Evolutionary conservation across 2,888 invertebrate species (phyloP), one percentile per base, ranked within the genome.

Genomic region (Ctenicera cuprea): DNA sequence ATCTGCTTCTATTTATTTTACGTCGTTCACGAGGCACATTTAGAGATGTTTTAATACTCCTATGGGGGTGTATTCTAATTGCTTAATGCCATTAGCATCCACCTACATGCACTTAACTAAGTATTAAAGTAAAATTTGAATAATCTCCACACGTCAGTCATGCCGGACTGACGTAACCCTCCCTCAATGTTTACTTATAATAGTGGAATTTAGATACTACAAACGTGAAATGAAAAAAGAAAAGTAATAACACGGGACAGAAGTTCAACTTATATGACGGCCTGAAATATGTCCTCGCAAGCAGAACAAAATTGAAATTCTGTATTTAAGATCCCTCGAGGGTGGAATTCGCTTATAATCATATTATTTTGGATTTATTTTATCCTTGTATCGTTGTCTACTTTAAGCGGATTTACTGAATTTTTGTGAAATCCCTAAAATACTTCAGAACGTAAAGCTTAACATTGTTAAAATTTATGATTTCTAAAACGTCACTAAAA

Each of bases 321-420:
- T 64, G 45, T 48, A 64, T 45, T 45, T 41, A 64, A 48, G 45
- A 48, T 45, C 63, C 48, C 59, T 30, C 38, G n/a, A 22, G 38
- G 38, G 59, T 12, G 18, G 59, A 18, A 37, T 20, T 59, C 37
- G 38, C n/a, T 33, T 59, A 59, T 41, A 59, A 59, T 59, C 59
- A 59, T 59, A 59, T 59, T 59, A 59, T 59, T 59, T 18, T 38
- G 59, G 59, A 59, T 59, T 59, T 59, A 59, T 59, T 38, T 59
- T 59, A 59, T 59, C 59, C 22, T 38, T 38, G 38, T 59, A 41
- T 59, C 59, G 20, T 38, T 59, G 59, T 59, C 59, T 59, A 38
- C 59, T 37, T n/a, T 59, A 38, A 18, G 59, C 14, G 38, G 59
- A 38, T 59, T 59, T 59, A 38, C 20, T 3, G 38, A 38, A 59